Conservation (phyloP, 2,113 vertebrate genomes). For the Ranitomeya variabilis region DNA sequence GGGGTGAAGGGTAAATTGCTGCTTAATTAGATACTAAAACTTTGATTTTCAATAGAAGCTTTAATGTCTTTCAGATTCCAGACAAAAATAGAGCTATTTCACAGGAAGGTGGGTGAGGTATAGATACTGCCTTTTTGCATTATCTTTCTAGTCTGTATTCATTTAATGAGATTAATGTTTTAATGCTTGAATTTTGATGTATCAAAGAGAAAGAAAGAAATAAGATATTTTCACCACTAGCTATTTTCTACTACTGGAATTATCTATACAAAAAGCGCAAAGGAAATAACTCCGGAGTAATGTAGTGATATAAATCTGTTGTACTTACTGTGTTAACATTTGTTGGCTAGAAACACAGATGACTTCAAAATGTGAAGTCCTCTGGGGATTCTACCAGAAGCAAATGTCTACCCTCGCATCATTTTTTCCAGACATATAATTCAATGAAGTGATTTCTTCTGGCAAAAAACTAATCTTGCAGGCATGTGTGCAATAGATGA, state of each 20-base stretch:
- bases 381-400: conserved; percentile 54
- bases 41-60: not conserved
- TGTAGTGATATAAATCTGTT: conserved; percentile 51
- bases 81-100: not conserved
- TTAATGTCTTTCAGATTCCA: not conserved
- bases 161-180: not conserved
- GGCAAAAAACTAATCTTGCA: conserved; percentile 47
- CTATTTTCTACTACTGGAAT: not conserved
- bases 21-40: not conserved
- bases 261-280: conserved; percentile 33
- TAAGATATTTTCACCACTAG: not conserved
- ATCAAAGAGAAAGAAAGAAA: not conserved
- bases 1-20: too few relatives aligned
- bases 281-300: conserved; percentile 50
- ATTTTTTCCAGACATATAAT: conserved; percentile 58
- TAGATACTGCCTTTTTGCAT: not conserved
- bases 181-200: not conserved
- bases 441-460: conserved; percentile 58
- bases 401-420: conserved; percentile 52
- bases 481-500: conserved; percentile 55
- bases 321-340: conserved; percentile 54
- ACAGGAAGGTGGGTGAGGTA: not conserved
- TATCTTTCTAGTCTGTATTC: not conserved
- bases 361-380: conserved; percentile 55
- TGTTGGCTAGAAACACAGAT: conserved; percentile 54